Conservation (phyloP, 2,888 invertebrate species). For the Petrophora chlorosata region DNA sequence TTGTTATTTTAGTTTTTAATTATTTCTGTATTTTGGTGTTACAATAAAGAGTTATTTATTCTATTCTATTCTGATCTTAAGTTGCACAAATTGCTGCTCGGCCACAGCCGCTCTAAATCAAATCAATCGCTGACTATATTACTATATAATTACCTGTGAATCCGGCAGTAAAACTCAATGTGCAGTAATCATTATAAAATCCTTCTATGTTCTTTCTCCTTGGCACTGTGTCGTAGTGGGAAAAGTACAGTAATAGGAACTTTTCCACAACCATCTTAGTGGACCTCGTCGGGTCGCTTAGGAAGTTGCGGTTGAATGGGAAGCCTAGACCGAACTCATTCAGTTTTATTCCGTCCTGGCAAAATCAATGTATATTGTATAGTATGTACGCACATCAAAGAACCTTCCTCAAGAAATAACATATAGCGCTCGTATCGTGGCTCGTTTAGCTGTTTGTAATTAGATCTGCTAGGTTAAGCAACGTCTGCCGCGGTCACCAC, state of each 20-base stretch:
- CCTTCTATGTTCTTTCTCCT: constrained; percentile 40
- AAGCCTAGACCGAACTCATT: constrained; percentile 57
- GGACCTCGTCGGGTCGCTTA: constrained; percentile 47
- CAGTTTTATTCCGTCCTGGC: constrained; percentile 68
- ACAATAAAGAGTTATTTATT: no score
- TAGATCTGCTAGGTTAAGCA: no score
- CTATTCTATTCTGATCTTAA: no score
- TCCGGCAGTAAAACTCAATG: constrained; percentile 31
- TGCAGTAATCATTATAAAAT: constrained; percentile 53
- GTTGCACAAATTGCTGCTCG: no score
- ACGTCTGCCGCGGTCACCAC: no score
- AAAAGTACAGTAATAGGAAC: constrained; percentile 65
- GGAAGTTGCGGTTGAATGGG: constrained; percentile 62
- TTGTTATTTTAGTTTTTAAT: no score
- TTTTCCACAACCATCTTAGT: constrained; percentile 66
- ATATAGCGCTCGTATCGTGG: no score
- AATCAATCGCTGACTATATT: neutral
- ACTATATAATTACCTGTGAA: constrained; percentile 7
- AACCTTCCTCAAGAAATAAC: no score
- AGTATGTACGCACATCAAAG: no score
- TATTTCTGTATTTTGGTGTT: no score
- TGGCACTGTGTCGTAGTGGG: constrained; percentile 53
- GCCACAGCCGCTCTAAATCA: no score
- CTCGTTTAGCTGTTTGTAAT: no score
- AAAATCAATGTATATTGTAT: neutral